Conservation (phyloP, 1,140 invertebrate genomes). For the Sminthurinus signatus region DNA sequence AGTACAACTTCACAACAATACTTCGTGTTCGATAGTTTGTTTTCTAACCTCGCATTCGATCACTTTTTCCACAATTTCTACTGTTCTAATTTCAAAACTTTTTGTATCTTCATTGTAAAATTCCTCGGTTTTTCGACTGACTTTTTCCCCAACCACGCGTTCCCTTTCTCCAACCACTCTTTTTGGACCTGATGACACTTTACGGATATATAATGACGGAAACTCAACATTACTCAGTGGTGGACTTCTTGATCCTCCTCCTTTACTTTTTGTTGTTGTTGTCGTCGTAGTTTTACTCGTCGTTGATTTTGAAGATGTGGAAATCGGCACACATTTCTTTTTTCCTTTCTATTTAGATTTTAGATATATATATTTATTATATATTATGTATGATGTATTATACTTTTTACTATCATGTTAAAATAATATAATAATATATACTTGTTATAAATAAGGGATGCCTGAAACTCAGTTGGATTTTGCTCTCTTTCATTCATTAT, state of each 20-base stretch:
- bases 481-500: too few relatives aligned
- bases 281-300: not conserved
- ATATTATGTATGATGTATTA: not conserved
- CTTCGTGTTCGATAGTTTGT: too few relatives aligned
- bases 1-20: too few relatives aligned
- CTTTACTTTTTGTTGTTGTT: conserved; percentile 8
- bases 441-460: too few relatives aligned
- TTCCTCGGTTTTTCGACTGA: conserved; percentile 77
- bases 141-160: conserved; percentile 79
- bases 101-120: conserved; percentile 77
- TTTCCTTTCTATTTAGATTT: not conserved
- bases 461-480: too few relatives aligned
- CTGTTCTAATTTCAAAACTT: conserved; percentile 73
- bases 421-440: too few relatives aligned
- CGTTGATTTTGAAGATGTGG: not conserved
- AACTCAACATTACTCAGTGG: conserved; percentile 50
- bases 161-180: conserved; percentile 73
- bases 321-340: not conserved
- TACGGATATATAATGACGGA: conserved; percentile 74
- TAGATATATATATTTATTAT: not conserved
- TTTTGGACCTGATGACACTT: conserved; percentile 64
- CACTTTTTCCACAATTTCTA: conserved; percentile 89
- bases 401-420: not conserved
- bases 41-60: conserved; percentile 94
- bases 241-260: not conserved